Base-by-base conservation (phyloP, 2,888 invertebrate genomes). In the Petrophora chlorosata region DNA sequence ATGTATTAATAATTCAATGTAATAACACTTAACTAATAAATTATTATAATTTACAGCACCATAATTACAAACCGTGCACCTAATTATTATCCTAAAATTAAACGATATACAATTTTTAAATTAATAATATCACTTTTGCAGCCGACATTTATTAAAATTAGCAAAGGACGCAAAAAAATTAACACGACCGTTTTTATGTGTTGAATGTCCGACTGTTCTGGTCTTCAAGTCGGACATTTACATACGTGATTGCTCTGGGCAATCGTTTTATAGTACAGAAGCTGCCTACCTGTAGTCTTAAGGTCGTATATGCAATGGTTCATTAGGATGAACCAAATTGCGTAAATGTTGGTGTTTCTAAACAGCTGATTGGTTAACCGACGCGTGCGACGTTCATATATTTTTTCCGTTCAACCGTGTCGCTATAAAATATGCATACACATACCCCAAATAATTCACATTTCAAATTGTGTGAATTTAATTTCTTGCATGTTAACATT, bases 191-290 rank as follows among this genome's bases (percentile, higher is more conserved):
- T 28, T 44, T 44, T 43, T 43, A 47, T 29, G 36, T 35, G 39
- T 29, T 54, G 40, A 55, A 56, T 53, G 56, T 50, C 54, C 52
- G 53, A 14, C 39, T 39, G 35, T 28, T 32, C 50, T 43, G 52
- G 47, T 34, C 22, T 38, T 47, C 40, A 40, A 36, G 34, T 34
- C 25, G 33, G 25, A 34, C 50, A 59, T 59, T 50, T 33, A 54
- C 47, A 54, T 56, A 45, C 46, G 40, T 53, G 44, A 54, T 56
- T 53, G 52, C 40, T 55, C 36, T 54, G 43, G 8, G 34, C 19
- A 30, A 14, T 30, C 23, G 23, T 29, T 46, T 50, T 53, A 42
- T 59, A 56, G 56, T 29, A 22, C 52, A 34, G 43, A 41, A 59
- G 59, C 40, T 35, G 15, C n/a, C n/a, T n/a, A n/a, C n/a, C n/a